Evolutionary conservation across 2,888 invertebrate genomes (phyloP).

Genomic region (Osmoderma eremita): DNA sequence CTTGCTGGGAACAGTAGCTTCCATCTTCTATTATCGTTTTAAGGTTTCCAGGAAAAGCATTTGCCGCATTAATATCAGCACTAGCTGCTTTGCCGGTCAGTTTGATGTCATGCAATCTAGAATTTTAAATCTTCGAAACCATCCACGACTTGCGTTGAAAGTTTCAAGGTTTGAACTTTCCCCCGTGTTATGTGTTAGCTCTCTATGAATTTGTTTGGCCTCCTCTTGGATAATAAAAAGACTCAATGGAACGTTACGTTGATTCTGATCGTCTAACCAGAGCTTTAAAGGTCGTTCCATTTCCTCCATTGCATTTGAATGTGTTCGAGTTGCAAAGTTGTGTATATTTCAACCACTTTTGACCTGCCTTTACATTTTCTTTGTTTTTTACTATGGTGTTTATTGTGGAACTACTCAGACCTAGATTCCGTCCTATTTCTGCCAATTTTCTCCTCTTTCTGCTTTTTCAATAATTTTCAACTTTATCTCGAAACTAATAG

Average conservation of each 20-base stretch:
- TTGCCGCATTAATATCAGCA: conserved; percentile 8
- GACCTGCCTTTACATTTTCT: not conserved
- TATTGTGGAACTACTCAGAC: not conserved
- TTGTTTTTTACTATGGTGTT: conserved; percentile 1
- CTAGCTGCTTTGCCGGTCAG: not conserved
- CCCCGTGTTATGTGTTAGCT: not conserved
- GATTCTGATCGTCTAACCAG: not conserved
- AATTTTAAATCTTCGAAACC: conserved; percentile 7
- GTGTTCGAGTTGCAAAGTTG: not conserved
- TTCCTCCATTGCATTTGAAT: not conserved
- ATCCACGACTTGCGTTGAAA: not conserved
- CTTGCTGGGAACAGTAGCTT: not conserved
- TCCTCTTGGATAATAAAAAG: conserved; percentile 3
- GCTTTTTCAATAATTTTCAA: not conserved
- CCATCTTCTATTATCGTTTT: conserved; percentile 6
- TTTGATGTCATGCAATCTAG: not conserved
- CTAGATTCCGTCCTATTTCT: not conserved
- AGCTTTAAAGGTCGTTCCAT: not conserved
- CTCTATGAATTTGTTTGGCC: not conserved
- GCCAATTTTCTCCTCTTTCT: not conserved
- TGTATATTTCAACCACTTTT: not conserved
- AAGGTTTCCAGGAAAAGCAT: not conserved
- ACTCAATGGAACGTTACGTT: not conserved
- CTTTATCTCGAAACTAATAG: not conserved
- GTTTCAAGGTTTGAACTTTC: not conserved